phyloP scores from a whole-genome alignment of 2,888 invertebrate genomes.

The Zygaena filipendulae region DNA sequence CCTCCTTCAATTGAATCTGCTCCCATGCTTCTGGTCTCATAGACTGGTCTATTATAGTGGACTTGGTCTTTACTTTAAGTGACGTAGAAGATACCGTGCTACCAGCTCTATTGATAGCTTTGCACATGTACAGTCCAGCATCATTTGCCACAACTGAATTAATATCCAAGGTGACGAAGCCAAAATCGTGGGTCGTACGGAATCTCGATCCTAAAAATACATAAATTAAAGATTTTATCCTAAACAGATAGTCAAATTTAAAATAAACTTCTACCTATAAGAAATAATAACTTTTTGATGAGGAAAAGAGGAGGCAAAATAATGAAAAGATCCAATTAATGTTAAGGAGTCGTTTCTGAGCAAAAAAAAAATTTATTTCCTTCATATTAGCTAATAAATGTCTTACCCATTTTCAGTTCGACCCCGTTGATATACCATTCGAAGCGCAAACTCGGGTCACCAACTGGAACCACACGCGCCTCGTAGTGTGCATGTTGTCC shows the following conservation, averaged over 20 bases:
- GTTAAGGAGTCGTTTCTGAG: not conserved
- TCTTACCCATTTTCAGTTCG: constrained; percentile 87
- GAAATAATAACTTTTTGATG: not conserved
- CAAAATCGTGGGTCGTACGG: constrained; percentile 93
- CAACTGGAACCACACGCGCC: constrained; percentile 91
- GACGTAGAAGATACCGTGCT: constrained; percentile 94
- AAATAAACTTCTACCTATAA: not conserved
- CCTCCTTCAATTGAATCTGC: constrained; percentile 91
- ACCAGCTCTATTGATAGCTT: constrained; percentile 93
- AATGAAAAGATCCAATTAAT: too few relatives aligned
- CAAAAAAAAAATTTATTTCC: not conserved
- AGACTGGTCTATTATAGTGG: constrained; percentile 84
- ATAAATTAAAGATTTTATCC: too few relatives aligned
- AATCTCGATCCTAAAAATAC: constrained; percentile 81
- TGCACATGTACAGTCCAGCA: constrained; percentile 93
- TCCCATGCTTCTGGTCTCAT: constrained; percentile 93
- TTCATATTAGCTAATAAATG: not conserved
- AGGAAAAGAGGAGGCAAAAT: not conserved
- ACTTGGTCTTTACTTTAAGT: constrained; percentile 86
- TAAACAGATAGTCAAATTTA: not conserved
- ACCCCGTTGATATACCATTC: constrained; percentile 97
- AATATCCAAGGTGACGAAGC: constrained; percentile 93
- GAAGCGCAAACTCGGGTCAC: constrained; percentile 90
- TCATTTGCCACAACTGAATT: constrained; percentile 89
- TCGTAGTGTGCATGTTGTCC: constrained; percentile 92